Conservation (phyloP, 2,113 vertebrate genomes). For the Peromyscus polionotus region DNA sequence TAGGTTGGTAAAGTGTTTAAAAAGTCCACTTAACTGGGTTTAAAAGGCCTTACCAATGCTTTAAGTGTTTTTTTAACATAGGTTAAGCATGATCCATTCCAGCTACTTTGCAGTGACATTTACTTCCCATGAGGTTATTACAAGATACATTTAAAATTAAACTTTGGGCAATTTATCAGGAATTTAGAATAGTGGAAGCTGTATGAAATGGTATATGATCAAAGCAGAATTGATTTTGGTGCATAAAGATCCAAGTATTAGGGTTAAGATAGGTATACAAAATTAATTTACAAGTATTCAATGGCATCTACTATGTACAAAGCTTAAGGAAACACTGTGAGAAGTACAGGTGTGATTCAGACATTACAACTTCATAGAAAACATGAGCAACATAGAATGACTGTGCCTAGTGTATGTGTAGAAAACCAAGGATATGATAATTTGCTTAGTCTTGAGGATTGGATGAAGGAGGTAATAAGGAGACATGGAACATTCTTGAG, state of each 20-base stretch:
- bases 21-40: not conserved
- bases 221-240: not conserved
- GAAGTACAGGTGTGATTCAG: not conserved
- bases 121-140: constrained; percentile 7
- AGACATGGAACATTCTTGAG: not conserved
- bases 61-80: constrained; percentile 11
- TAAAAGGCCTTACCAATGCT: not conserved
- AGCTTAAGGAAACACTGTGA: not conserved
- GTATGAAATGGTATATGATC: not conserved
- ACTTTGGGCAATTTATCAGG: not conserved
- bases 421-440: not conserved
- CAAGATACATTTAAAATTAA: constrained; percentile 8
- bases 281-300: not conserved
- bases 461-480: not conserved
- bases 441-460: not conserved
- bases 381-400: not conserved
- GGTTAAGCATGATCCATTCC: not conserved
- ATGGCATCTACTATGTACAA: not conserved
- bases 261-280: not conserved
- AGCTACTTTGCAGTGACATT: not conserved
- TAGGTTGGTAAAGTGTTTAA: not conserved
- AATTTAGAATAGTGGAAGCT: not conserved
- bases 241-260: not conserved
- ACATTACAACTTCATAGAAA: not conserved
- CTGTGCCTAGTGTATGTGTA: not conserved